Conservation (phyloP, 2,113 vertebrate genomes). For the Condylura cristata region DNA sequence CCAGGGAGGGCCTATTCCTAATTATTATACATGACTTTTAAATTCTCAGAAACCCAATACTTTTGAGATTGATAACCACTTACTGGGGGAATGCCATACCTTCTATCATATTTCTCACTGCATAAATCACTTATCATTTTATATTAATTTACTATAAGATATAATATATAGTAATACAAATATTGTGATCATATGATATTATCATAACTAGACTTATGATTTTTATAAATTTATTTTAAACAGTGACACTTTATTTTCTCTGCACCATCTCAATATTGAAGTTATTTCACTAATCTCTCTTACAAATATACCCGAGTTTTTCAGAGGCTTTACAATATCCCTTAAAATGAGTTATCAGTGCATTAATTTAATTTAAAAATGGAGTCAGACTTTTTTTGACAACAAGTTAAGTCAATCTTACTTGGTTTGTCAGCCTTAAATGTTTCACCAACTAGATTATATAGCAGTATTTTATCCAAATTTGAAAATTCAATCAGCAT, state of each 20-base stretch:
- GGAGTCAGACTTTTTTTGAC: background rate
- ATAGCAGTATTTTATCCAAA: conserved; percentile 33
- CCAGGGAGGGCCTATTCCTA: too few relatives aligned
- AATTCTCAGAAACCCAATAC: background rate
- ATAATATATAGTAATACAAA: too few relatives aligned
- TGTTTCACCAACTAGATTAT: background rate
- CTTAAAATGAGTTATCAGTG: background rate
- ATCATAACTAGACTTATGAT: background rate
- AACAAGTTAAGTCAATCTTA: background rate
- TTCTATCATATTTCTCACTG: background rate
- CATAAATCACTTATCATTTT: conserved; percentile 3
- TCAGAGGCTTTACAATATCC: background rate
- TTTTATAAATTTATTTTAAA: conserved; percentile 16
- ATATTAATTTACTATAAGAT: background rate
- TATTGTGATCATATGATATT: too few relatives aligned
- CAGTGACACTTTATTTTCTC: background rate
- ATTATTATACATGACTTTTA: background rate
- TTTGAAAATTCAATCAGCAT: conserved; percentile 22
- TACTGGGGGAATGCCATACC: background rate
- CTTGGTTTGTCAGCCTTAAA: background rate
- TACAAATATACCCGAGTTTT: background rate
- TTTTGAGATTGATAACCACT: background rate
- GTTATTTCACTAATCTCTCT: background rate
- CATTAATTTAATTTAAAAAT: conserved; percentile 12
- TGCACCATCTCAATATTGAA: conserved; percentile 2